Conservation (phyloP, 2,888 invertebrate genomes). For the Stenchaetothrips biformis region DNA sequence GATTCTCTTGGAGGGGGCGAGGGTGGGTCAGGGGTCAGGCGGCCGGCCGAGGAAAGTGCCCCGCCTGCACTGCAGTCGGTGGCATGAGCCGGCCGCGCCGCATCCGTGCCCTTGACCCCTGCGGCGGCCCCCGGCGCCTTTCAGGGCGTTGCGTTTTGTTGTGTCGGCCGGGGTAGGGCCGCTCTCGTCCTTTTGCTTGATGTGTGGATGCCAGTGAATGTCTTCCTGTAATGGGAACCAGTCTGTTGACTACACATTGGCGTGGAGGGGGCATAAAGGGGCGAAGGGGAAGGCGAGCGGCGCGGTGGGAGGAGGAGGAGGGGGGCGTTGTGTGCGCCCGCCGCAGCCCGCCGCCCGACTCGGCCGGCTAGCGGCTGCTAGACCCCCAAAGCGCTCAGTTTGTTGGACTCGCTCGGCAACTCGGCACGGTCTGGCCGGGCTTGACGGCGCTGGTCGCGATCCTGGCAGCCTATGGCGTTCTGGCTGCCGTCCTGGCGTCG, state of each 20-base stretch:
- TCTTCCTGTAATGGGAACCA: constrained; percentile 21
- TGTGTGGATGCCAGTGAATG: constrained; percentile 8
- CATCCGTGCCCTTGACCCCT: too few relatives aligned
- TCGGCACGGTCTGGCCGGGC: constrained; percentile 32
- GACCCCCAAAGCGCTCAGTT: not conserved
- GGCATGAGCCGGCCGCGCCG: too few relatives aligned
- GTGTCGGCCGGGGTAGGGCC: too few relatives aligned
- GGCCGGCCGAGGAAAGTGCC: too few relatives aligned
- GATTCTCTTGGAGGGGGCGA: too few relatives aligned
- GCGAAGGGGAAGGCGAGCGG: constrained; percentile 39
- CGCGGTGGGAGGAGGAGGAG: constrained; percentile 40
- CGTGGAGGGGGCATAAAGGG: constrained; percentile 37
- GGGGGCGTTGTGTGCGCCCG: constrained; percentile 42
- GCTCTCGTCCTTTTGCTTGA: not conserved
- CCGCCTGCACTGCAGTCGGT: too few relatives aligned
- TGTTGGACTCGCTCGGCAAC: constrained; percentile 32
- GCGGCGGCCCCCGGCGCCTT: too few relatives aligned
- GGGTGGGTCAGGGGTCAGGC: too few relatives aligned
- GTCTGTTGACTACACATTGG: not conserved
- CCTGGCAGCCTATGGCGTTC: not conserved
- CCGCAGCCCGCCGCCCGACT: not conserved
- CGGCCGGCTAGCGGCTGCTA: not conserved
- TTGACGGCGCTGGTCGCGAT: too few relatives aligned
- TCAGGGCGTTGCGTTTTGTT: too few relatives aligned
- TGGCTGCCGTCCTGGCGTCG: not conserved